Base-by-base conservation (phyloP, 2,113 vertebrate species). In the Oostethus manadensis region DNA sequence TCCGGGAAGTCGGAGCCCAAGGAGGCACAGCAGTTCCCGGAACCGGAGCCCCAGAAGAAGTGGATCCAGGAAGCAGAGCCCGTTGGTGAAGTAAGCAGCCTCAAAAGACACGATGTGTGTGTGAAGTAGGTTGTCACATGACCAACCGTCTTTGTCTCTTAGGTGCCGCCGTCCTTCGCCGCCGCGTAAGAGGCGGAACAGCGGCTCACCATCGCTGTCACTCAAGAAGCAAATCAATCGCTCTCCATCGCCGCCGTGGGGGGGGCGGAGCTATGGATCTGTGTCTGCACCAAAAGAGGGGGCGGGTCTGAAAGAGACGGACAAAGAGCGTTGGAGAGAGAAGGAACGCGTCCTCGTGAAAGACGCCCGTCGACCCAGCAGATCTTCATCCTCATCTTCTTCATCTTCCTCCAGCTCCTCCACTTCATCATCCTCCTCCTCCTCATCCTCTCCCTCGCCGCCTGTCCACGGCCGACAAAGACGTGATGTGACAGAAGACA, bases 391-490 rank as follows among this genome's bases (percentile, higher is more conserved):
- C 38, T 42, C 38, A 4, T 42, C 38, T 42, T 42, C 38, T 2
- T 42, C 86, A 0, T 85, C 85, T 0, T 85, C 87, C 0, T 77
- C 85, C 0, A 84, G 82, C 0, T 88, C 87, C 0, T 87, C 86
- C 1, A 84, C 86, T 8, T 81, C 85, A 15, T 58, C 67, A 42
- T 88, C 87, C n/a, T 85, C 81, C 1, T 85, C 85, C 1, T 88
- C 87, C 1, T 85, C 79, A 0, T 78, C 81, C 0, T 78, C 81
- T 0, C 68, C 84, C 40, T 77, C 81, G 0, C 59, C 76, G 0
- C 81, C 85, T 84, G 0, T 62, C 69, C 6, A 66, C 48, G 15
- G 68, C 80, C 18, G 77, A 3, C 51, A 64, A 62, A 4, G 72
- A 77, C 3, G 3, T 18, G 8, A 62, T 75, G 58, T 58, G 38